A percentile compares a stretch with the other conserved stretches of the same genome.
These are phyloP conservation scores for Cyprinus carpio DNA, from an alignment of 2,113 vertebrate genomes.

Conservation along the genomic window DNA sequence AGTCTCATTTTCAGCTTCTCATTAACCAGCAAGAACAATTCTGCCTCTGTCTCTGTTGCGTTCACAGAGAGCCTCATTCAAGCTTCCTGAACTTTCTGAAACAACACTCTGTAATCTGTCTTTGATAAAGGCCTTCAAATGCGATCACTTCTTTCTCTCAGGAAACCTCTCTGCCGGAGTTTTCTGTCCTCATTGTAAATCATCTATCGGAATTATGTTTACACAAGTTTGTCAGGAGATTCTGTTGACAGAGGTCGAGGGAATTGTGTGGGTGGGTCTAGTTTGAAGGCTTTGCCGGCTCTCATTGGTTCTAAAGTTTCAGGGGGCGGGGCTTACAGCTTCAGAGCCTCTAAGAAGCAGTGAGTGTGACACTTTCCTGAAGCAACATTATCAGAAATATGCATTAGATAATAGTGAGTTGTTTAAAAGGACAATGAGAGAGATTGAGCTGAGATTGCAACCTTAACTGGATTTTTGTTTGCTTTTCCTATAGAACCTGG, in stretches of 20 bases:
- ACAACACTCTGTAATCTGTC: constrained; percentile 14
- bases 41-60: constrained; percentile 37
- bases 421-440: background rate
- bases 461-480: background rate
- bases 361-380: constrained; percentile 17
- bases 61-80: constrained; percentile 31
- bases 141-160: background rate
- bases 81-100: constrained; percentile 8
- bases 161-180: background rate
- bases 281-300: background rate
- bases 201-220: constrained; percentile 21
- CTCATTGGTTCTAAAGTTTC: constrained; percentile 33
- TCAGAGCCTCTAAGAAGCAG: background rate
- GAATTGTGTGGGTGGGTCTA: constrained; percentile 12
- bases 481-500: constrained; percentile 66
- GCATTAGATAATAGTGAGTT: background rate
- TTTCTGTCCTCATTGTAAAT: constrained; percentile 26
- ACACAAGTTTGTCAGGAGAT: constrained; percentile 10
- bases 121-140: constrained; percentile 17
- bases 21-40: constrained; percentile 50
- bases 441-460: background rate
- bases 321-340: background rate
- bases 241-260: background rate
- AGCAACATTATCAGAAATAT: background rate
- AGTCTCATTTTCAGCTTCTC: constrained; percentile 46